These are phyloP conservation scores for Arctia plantaginis DNA, from an alignment of 2,888 invertebrate genomes.

Conservation along the genomic window DNA sequence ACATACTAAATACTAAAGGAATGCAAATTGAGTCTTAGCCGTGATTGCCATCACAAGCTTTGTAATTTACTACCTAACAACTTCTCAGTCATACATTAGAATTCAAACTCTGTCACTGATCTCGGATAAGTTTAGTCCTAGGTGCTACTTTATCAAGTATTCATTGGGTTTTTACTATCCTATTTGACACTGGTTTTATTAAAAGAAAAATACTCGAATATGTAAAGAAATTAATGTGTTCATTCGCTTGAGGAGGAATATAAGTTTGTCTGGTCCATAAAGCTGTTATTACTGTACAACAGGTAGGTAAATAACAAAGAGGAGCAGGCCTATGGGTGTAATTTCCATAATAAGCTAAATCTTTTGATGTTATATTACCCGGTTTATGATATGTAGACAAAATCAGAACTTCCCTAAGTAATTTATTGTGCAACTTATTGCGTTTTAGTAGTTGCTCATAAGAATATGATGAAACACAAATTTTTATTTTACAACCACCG, in stretches of 20 bases:
- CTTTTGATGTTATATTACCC: background rate
- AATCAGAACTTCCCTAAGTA: background rate
- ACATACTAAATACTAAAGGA: conserved; percentile 47
- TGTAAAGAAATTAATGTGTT: conserved; percentile 19
- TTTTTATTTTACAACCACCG: background rate
- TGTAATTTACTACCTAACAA: conserved; percentile 51
- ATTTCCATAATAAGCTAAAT: background rate
- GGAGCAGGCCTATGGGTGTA: background rate
- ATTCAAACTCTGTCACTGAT: conserved; percentile 34
- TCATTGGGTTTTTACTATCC: conserved; percentile 4
- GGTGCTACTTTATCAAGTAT: background rate
- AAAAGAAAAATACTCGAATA: conserved; percentile 8
- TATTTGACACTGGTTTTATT: conserved; percentile 14
- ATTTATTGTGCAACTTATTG: background rate
- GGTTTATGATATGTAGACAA: background rate
- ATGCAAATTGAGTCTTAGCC: conserved; percentile 41
- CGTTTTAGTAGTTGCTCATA: background rate
- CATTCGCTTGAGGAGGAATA: conserved; percentile 7
- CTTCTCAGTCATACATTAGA: conserved; percentile 19
- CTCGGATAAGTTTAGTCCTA: background rate
- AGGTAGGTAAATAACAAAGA: background rate
- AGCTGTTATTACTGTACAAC: background rate
- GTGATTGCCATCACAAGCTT: conserved; percentile 38
- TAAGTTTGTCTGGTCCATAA: background rate
- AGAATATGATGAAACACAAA: background rate